Conservation (phyloP, 2,888 invertebrate genomes). For the Archips xylosteana region DNA sequence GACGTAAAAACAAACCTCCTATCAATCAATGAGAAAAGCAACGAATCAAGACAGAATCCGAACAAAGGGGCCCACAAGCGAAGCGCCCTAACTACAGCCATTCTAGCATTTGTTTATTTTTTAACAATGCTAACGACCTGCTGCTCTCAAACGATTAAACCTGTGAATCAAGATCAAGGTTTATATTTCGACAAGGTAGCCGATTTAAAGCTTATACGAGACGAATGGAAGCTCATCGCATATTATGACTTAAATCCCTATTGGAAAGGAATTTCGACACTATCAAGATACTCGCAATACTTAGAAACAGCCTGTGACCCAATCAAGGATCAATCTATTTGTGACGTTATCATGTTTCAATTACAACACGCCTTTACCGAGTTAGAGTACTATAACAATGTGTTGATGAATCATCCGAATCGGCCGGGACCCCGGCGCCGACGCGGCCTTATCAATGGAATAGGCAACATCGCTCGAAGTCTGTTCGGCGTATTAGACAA, state of each 20-base stretch:
- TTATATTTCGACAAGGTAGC: neutral
- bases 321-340: neutral
- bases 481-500: neutral
- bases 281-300: neutral
- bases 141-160: neutral
- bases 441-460: neutral
- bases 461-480: neutral
- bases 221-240: neutral
- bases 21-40: neutral
- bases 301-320: neutral
- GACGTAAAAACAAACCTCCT: too few species aligned
- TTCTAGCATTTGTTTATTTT: constrained; percentile 4
- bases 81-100: neutral
- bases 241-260: neutral
- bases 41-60: neutral
- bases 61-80: neutral
- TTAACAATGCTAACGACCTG: constrained; percentile 4
- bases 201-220: neutral
- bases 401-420: neutral
- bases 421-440: neutral
- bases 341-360: constrained; percentile 1
- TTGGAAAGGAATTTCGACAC: neutral
- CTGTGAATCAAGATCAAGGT: neutral
- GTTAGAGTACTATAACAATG: constrained; percentile 4
- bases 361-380: neutral